Conservation (phyloP, 2,888 invertebrate genomes). For the Ommatoiulus sabulosus region DNA sequence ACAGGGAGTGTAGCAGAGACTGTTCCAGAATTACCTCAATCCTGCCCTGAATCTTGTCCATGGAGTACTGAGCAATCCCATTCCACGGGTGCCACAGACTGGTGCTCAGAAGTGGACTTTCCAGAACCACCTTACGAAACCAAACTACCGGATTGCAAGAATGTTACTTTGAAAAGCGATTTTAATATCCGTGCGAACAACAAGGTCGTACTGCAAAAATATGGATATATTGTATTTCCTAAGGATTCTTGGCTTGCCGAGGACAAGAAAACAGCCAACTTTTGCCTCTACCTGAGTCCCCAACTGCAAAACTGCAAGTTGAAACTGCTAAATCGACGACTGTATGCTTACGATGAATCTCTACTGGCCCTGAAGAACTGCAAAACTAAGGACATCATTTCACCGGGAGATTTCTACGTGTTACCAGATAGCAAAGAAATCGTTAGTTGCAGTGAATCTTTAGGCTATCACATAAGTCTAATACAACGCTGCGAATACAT, state of each 20-base stretch:
- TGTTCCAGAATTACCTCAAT: not conserved
- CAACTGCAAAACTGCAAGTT: constrained; percentile 54
- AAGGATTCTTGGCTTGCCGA: not conserved
- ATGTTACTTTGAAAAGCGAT: not conserved
- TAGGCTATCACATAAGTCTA: not conserved
- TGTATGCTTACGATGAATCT: not conserved
- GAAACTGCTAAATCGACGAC: not conserved
- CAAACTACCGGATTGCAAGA: not conserved
- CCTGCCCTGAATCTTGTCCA: not conserved
- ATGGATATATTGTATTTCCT: not conserved
- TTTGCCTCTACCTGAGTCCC: constrained; percentile 52
- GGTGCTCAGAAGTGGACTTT: constrained; percentile 2
- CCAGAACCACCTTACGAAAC: not conserved
- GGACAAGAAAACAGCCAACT: constrained; percentile 33
- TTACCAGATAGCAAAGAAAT: not conserved
- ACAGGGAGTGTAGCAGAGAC: not conserved
- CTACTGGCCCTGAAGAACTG: not conserved
- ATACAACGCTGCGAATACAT: constrained; percentile 49
- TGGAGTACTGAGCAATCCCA: not conserved
- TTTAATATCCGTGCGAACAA: not conserved
- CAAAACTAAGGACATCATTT: not conserved
- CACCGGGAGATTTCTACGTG: constrained; percentile 42
- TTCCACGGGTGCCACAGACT: not conserved
- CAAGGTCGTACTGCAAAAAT: not conserved
- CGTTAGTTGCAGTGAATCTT: not conserved